phyloP scores from a whole-genome alignment of 2,797 vertebrate species.

The Xiphophorus birchmanni region DNA sequence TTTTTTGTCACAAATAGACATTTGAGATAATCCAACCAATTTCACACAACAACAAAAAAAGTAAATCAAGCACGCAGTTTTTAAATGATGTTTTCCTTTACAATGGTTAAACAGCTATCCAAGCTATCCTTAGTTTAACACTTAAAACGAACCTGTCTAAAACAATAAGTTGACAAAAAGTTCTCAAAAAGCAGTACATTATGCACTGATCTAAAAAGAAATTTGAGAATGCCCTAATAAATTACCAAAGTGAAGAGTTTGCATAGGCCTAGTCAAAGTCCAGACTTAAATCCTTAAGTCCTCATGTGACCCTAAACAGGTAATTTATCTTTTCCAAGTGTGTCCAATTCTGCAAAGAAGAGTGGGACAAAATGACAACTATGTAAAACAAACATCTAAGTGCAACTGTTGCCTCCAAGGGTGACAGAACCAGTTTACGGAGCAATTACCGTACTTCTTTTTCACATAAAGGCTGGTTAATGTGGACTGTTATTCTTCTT shows the following conservation, averaged over 20 bases:
- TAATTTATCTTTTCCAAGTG: background rate
- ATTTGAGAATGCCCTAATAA: background rate
- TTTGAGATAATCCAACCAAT: background rate
- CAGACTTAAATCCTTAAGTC: background rate
- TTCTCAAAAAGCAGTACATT: background rate
- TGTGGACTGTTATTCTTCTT: background rate
- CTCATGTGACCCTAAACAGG: background rate
- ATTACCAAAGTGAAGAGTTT: background rate
- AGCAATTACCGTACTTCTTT: background rate
- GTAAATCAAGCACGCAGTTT: background rate
- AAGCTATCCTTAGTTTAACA: background rate
- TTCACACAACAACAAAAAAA: background rate
- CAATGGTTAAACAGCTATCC: background rate
- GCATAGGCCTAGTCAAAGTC: background rate
- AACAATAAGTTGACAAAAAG: background rate
- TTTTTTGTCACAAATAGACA: background rate
- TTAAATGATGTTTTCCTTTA: background rate
- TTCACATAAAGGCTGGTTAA: background rate
- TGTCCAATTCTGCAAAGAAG: background rate
- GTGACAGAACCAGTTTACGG: background rate
- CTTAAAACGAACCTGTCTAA: background rate
- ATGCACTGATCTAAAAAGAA: background rate
- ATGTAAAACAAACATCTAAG: background rate
- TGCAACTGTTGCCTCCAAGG: background rate
- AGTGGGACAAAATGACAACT: background rate